Base-by-base conservation (phyloP, 2,797 vertebrate species). In the Syngnathus rostellatus region DNA sequence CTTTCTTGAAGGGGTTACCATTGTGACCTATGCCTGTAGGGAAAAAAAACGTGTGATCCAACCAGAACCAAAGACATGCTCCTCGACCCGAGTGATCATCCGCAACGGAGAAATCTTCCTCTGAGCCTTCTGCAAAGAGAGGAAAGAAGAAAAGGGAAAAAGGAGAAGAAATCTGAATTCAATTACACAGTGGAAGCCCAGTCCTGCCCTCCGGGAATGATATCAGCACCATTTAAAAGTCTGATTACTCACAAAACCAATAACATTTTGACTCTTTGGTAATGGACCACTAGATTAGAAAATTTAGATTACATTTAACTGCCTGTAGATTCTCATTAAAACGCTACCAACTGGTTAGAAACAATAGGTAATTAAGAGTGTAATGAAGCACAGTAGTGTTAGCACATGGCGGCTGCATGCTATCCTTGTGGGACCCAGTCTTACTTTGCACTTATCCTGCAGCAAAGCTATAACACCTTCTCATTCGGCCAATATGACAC, bases 361-460 rank as follows among this genome's bases (percentile, higher is more conserved):
- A 94, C 93, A 94, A 95, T 95, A 94, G 93, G 94, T 97, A 96
- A 98, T 99, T 98, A 98, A 94, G 94, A 94, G 94, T 93, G 94
- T 96, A 96, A 97, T 98, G 97, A 97, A 96, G 94, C 95, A 60
- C 91, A 89, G 89, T 93, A 92, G 92, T 91, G 93, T 93, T 93
- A 93, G 93, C 90, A 88, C 92, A 88, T 93, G 92, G 92, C 93
- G 93, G 93, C 92, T 94, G 81, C 91, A 90, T 88, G 92, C 87
- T 88, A 90, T 91, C 94, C 95, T 96, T 92, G 91, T 96, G 95
- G 95, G 96, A 97, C 92, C 85, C 91, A 90, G 92, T 93, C 94
- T 94, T 96, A 93, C 94, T 97, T 92, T 94, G 93, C 93, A 92
- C 94, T 96, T 96, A 95, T 98, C 94, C 94, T 93, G 93, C 94